phyloP scores from a whole-genome alignment of 1,140 invertebrate genomes.

The Megalonaias nervosa region DNA sequence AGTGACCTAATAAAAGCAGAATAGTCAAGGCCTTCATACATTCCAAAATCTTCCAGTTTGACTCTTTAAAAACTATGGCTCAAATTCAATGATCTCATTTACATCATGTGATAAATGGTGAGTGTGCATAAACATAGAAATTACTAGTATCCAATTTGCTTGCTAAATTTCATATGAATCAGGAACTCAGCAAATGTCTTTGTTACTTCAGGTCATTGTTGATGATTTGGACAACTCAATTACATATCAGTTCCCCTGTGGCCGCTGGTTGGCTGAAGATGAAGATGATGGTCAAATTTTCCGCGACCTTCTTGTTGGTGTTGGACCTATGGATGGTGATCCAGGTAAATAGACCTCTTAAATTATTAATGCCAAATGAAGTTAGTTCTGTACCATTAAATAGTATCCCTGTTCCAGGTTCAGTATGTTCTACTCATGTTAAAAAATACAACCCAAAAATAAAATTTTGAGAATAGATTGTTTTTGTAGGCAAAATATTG shows the following conservation, averaged over 20 bases:
- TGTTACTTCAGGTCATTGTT: constrained; percentile 61
- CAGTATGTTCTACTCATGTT: background rate
- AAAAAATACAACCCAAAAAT: background rate
- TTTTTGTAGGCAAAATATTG: no score
- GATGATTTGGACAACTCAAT: constrained; percentile 62
- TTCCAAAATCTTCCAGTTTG: no score
- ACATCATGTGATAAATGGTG: no score
- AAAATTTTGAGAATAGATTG: background rate
- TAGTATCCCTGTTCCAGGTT: background rate
- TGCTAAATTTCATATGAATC: background rate
- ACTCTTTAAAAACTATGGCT: no score
- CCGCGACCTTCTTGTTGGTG: constrained; percentile 57
- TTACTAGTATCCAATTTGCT: no score
- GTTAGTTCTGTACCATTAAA: background rate
- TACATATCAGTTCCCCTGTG: constrained; percentile 67
- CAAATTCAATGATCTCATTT: no score
- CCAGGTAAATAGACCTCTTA: constrained; percentile 42
- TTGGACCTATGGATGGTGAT: constrained; percentile 48
- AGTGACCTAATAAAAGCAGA: no score
- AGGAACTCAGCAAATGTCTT: background rate
- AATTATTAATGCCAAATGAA: background rate
- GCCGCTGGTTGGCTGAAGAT: constrained; percentile 65
- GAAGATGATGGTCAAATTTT: constrained; percentile 69
- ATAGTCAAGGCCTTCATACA: no score
- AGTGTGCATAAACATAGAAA: no score